Percentiles rank a stretch among this genome's conserved stretches.
Conservation (phyloP, 1,140 invertebrate species). For the Drosophila subobscura region DNA sequence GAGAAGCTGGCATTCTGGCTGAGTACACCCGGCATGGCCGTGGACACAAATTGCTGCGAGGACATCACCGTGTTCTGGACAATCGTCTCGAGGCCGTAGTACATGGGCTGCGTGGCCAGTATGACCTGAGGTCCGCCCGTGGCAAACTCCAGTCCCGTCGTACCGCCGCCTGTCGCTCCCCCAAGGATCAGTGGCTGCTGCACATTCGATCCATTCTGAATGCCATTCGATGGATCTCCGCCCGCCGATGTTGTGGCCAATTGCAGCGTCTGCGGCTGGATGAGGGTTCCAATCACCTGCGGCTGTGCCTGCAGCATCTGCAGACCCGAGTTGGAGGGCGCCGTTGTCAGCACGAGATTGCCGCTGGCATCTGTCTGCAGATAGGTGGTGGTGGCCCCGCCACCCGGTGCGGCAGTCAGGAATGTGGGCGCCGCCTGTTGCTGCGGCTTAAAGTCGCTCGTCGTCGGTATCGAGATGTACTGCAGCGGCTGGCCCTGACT, state of each 20-base stretch:
- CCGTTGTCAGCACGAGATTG: constrained; percentile 68
- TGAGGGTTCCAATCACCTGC: constrained; percentile 85
- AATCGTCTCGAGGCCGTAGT: constrained; percentile 92
- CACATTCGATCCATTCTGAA: constrained; percentile 84
- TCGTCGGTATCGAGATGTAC: constrained; percentile 77
- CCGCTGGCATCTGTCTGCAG: constrained; percentile 80
- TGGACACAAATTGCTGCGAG: constrained; percentile 91
- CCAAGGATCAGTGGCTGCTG: constrained; percentile 73
- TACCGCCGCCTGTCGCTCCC: constrained; percentile 18
- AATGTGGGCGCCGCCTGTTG: constrained; percentile 62
- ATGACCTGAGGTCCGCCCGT: constrained; percentile 88
- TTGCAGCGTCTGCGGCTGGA: constrained; percentile 86
- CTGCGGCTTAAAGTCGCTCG: constrained; percentile 72
- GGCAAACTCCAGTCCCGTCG: constrained; percentile 86
- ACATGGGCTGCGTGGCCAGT: constrained; percentile 89
- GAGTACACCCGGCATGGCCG: constrained; percentile 89
- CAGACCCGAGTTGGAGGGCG: constrained; percentile 3
- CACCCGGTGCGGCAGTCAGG: constrained; percentile 47
- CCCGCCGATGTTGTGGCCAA: constrained; percentile 83
- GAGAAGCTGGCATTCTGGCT: constrained; percentile 91
- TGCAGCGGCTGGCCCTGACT: constrained; percentile 70
- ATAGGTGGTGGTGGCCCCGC: constrained; percentile 64
- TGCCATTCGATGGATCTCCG: constrained; percentile 68
- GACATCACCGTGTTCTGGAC: constrained; percentile 94
- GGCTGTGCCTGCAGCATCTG: constrained; percentile 35